Conservation (phyloP, 2,113 vertebrate genomes). For the Coryphaenoides rupestris region DNA sequence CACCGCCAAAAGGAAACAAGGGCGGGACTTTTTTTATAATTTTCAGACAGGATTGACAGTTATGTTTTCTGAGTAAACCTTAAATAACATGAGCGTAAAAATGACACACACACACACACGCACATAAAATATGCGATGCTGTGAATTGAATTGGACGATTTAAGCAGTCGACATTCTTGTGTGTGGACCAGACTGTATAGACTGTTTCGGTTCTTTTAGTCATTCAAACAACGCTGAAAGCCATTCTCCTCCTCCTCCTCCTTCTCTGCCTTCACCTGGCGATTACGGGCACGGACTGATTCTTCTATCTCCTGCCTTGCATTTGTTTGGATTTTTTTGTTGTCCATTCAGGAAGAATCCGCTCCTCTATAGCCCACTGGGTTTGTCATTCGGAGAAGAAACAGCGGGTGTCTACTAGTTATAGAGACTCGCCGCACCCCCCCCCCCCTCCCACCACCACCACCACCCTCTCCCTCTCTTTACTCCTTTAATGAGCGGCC, state of each 20-base stretch:
- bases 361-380: slow-evolving; percentile 55
- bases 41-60: no score
- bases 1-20: not conserved
- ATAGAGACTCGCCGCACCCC: slow-evolving; percentile 43
- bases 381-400: slow-evolving; percentile 72
- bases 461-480: slow-evolving; percentile 34
- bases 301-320: slow-evolving; percentile 53
- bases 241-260: slow-evolving; percentile 39
- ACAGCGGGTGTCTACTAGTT: slow-evolving; percentile 76
- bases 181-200: slow-evolving; percentile 2
- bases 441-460: no score
- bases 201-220: slow-evolving; percentile 28
- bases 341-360: slow-evolving; percentile 70
- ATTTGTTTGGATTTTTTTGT: slow-evolving; percentile 64
- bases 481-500: slow-evolving; percentile 71
- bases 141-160: no score
- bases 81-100: no score
- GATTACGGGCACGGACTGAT: slow-evolving; percentile 45
- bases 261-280: slow-evolving; percentile 34
- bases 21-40: not conserved
- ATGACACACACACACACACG: no score
- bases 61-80: no score
- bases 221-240: slow-evolving; percentile 28
- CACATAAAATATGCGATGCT: no score
- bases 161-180: not conserved